Conservation (phyloP, 2,113 vertebrate species). For the Callipepla squamata region DNA sequence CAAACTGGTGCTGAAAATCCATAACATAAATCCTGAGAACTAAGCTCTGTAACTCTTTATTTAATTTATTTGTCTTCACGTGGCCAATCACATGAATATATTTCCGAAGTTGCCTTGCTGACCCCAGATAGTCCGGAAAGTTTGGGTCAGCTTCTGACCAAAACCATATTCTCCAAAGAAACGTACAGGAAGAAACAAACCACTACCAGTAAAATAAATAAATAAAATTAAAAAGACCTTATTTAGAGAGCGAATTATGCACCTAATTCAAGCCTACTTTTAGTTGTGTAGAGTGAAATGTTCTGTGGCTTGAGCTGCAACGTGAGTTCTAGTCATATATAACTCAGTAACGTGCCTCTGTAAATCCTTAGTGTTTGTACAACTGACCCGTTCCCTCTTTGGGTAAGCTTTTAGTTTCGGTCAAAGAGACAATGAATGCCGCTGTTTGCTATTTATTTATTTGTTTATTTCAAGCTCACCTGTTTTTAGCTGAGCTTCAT, state of each 20-base stretch:
- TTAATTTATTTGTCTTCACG: background rate
- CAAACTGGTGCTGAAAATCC: background rate
- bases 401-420: conserved; percentile 10
- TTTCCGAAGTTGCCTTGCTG: background rate
- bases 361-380: background rate
- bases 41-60: background rate
- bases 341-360: background rate
- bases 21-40: background rate
- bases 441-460: background rate
- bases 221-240: background rate
- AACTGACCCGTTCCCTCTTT: background rate
- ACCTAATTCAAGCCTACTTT: background rate
- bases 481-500: background rate
- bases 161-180: background rate
- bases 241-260: background rate
- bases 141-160: background rate
- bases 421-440: background rate
- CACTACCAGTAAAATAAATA: too few relatives aligned
- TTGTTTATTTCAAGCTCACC: background rate
- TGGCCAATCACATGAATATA: background rate
- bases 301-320: background rate
- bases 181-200: background rate
- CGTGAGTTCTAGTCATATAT: conserved; percentile 18
- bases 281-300: background rate
- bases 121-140: background rate